Base-by-base conservation (phyloP, 2,888 invertebrate genomes). In the Leucania comma region DNA sequence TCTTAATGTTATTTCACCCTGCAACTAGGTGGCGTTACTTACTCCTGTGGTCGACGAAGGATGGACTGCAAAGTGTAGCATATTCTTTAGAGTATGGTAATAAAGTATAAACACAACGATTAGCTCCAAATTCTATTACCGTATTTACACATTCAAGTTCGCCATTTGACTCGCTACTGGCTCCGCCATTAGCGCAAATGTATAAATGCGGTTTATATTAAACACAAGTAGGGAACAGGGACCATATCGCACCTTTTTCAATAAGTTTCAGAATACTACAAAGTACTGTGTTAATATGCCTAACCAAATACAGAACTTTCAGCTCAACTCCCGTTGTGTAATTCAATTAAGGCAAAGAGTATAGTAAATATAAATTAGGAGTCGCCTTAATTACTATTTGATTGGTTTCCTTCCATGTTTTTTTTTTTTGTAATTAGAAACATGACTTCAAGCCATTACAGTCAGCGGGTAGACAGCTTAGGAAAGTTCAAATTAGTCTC, bases 21-120 rank as follows among this genome's bases (percentile, higher is more conserved):
- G 12, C 14, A 22, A 17, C 68, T 75, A 72, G 75, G 42, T 75
- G 56, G 32, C 75, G 50, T 12, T 3, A 50, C 56, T 50, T 50
- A 22, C 24, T 29, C 26, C 20, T 10, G 32, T 20, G 20, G n/a
- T 53, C 26, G 12, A 22, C n/a, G 20, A 57, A 17, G 32, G 5
- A 68, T 14, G 12, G 38, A 35, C 14, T 1, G 51, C n/a, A 26
- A 38, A 64, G n/a, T 20, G 2, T 35, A 35, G 35, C n/a, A n/a
- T n/a, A n/a, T n/a, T n/a, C n/a, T n/a, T n/a, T n/a, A n/a, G n/a
- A 17, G 42, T 35, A 35, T 8, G 2, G 9, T 35, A 35, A 1
- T 35, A 35, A 12, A 35, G 35, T 35, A 42, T 10, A 42, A 24
- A 24, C 51, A 51, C 6, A 26, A 53, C n/a, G n/a, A 9, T n/a